These are phyloP conservation scores for Ellobium chinense DNA, from an alignment of 2,888 invertebrate genomes.

Conservation along the genomic window DNA sequence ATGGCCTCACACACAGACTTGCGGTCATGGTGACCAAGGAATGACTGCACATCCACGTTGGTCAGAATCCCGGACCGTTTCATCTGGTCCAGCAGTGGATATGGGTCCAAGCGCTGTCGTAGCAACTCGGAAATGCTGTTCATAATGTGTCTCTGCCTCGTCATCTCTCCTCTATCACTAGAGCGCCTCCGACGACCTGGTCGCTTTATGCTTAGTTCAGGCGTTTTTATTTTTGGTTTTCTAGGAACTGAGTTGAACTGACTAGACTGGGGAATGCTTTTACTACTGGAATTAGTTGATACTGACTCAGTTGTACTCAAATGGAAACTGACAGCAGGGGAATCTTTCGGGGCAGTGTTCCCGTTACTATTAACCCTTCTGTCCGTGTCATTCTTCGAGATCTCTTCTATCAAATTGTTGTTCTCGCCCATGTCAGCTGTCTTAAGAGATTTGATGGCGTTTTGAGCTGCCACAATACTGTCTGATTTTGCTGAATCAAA, in stretches of 20 bases:
- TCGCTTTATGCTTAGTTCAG: slow-evolving; percentile 60
- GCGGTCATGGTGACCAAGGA: slow-evolving; percentile 65
- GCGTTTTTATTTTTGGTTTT: slow-evolving; percentile 66
- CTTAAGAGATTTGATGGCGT: slow-evolving; percentile 36
- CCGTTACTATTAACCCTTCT: not conserved
- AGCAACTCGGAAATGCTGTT: slow-evolving; percentile 68
- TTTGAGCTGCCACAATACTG: not conserved
- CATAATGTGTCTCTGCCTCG: slow-evolving; percentile 66
- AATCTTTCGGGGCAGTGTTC: not conserved
- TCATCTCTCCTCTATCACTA: slow-evolving; percentile 59
- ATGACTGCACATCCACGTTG: slow-evolving; percentile 61
- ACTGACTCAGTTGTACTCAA: not conserved
- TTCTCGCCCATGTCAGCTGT: slow-evolving; percentile 30
- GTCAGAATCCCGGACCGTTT: slow-evolving; percentile 58
- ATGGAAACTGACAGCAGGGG: not conserved
- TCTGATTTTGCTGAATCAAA: slow-evolving; percentile 28
- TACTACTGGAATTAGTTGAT: slow-evolving; percentile 28
- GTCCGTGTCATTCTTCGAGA: slow-evolving; percentile 1
- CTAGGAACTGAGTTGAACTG: slow-evolving; percentile 27
- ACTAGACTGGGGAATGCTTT: slow-evolving; percentile 28
- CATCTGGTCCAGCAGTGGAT: slow-evolving; percentile 62
- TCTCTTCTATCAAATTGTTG: slow-evolving; percentile 38
- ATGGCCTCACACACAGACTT: slow-evolving; percentile 68
- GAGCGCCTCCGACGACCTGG: slow-evolving; percentile 55
- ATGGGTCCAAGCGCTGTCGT: slow-evolving; percentile 69